Evolutionary conservation across 2,888 invertebrate species (phyloP), one percentile per base, ranked within the genome.

Genomic region (Sturmia bella): DNA sequence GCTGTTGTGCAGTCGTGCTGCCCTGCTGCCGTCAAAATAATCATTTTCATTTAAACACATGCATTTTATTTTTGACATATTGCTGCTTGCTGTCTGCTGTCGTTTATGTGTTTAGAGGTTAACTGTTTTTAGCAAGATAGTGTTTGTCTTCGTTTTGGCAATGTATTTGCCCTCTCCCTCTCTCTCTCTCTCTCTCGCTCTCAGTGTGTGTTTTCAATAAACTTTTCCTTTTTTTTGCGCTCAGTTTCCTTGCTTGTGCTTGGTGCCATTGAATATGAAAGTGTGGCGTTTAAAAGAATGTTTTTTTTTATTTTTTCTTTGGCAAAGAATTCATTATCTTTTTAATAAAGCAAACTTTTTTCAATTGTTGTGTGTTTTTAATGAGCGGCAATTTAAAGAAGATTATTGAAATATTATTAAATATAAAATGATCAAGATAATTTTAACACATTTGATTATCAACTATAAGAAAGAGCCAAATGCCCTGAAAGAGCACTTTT

Each of bases 301-400:
- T 32, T 3, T 59, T 50, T 48, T 27, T 41, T 43, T 50, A 39
- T 27, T 41, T 43, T 37, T n/a, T 37, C 17, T 17, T 63, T 43
- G 66, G 15, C 50, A 66, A 43, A 52, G 52, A 66, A n/a, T 56
- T 48, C 37, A 73, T 78, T 78, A 72, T 78, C 57, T 74, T 66
- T 82, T 70, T 82, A 74, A 74, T 78, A 75, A 75, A 78, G 70
- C 69, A 64, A 78, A 78, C 59, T 66, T 78, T 76, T 70, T 68
- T 64, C 69, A 82, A 78, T 82, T 82, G 59, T 78, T 76, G 17
- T 56, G 45, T 72, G 41, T 7, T 77, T 77, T 77, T 77, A 76
- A 77, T 77, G 68, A 69, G 76, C 59, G 72, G 7, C 54, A 72
- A 80, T 76, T 54, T 41, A 54, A 72, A 45, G 37, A 41, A 68